Conservation (phyloP, 1,140 invertebrate genomes). For the Leptoteleia sp. region DNA sequence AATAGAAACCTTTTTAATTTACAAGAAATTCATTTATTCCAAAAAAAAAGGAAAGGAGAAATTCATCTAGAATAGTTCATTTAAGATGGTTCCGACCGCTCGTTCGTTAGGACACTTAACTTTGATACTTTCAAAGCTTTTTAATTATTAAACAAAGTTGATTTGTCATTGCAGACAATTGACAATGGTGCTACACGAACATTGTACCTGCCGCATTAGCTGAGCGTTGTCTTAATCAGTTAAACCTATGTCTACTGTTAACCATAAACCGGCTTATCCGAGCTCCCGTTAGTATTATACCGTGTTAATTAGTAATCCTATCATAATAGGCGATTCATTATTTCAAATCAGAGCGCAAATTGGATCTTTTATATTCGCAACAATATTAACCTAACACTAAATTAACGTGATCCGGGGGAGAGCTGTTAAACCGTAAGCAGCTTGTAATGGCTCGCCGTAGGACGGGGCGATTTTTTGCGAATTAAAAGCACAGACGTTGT, state of each 20-base stretch:
- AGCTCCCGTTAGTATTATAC: constrained; percentile 47
- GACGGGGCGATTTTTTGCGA: constrained; percentile 36
- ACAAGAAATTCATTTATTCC: constrained; percentile 48
- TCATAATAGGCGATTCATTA: constrained; percentile 58
- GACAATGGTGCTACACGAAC: constrained; percentile 31
- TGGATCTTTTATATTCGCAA: constrained; percentile 41
- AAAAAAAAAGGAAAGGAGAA: constrained; percentile 21
- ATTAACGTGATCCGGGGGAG: constrained; percentile 13
- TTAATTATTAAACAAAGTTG: constrained; percentile 50
- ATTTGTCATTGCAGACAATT: constrained; percentile 45
- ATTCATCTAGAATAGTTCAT: constrained; percentile 48
- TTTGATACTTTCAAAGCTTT: constrained; percentile 4
- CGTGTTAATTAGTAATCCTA: constrained; percentile 59
- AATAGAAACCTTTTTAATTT: constrained; percentile 51
- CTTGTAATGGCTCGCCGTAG: constrained; percentile 27
- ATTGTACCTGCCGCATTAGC: constrained; percentile 47
- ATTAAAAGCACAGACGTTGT: constrained; percentile 44
- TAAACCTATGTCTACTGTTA: constrained; percentile 63
- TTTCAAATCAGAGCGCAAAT: constrained; percentile 48
- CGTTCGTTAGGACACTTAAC: constrained; percentile 34
- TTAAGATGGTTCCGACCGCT: constrained; percentile 21
- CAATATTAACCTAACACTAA: constrained; percentile 38
- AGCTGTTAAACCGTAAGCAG: constrained; percentile 38
- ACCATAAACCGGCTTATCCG: constrained; percentile 52
- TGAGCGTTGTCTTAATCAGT: constrained; percentile 56